Base-by-base conservation (phyloP, 2,888 invertebrate genomes). In the Acleris emargana region DNA sequence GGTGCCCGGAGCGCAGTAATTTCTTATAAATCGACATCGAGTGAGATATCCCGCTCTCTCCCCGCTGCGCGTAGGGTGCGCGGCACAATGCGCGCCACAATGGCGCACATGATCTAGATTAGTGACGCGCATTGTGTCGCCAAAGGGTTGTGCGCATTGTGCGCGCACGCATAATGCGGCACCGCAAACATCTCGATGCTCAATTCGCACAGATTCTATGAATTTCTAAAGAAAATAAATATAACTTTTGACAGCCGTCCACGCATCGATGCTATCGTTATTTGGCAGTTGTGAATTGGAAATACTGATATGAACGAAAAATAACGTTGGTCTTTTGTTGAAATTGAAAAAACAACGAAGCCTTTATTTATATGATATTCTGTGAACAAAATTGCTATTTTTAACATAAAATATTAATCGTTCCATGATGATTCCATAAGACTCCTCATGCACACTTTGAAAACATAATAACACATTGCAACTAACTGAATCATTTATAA, bases 221-320 rank as follows among this genome's bases (percentile, higher is more conserved):
- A 88, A 91, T 90, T 91, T 89, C 77, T 86, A 91, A 91, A 90
- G 91, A 91, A 91, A 90, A 92, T 91, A 91, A 91, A 92, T 91
- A 91, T 89, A 89, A 90, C 90, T 91, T 91, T 83, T 91, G 92
- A 91, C 91, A 91, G 88, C 86, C 86, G 81, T 83, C 82, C 79
- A 79, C 77, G 83, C 81, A 80, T 85, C 83, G 88, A 89, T 90
- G 78, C 79, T 84, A 90, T 89, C 89, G 81, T 83, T 90, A 83
- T 90, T 91, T 89, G 86, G 86, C 84, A 84, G 82, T 83, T 81
- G 79, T 81, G 75, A 81, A 84, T 84, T 81, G 76, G 82, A 80
- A 86, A 84, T 79, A 80, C 74, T 77, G 79, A 81, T 81, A 79
- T 78, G 74, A 79, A 79, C 77, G 73, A 79, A 79, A 76, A 76